phyloP scores from a whole-genome alignment of 2,797 vertebrate species.

The Mormyrops boulengeri region DNA sequence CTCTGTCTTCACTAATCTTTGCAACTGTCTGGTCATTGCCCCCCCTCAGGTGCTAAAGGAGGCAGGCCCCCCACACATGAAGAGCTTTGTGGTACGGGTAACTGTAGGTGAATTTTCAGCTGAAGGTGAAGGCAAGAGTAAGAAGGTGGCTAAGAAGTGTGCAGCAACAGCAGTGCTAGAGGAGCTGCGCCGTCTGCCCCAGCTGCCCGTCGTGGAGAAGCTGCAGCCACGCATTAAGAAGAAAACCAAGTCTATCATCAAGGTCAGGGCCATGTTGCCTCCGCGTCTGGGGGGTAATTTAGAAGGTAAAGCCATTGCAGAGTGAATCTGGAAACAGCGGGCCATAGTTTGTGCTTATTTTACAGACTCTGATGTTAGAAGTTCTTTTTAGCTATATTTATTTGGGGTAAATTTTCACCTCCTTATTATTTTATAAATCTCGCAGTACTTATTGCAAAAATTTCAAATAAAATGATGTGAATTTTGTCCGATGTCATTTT shows the following conservation, averaged over 20 bases:
- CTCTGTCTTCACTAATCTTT: neutral
- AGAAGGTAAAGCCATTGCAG: neutral
- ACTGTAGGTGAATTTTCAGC: constrained; percentile 84
- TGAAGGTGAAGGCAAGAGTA: constrained; percentile 96
- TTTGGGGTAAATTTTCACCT: neutral
- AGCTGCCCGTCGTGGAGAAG: constrained; percentile 71
- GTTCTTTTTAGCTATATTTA: neutral
- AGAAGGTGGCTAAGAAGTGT: constrained; percentile 99
- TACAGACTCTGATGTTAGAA: neutral
- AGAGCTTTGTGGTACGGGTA: constrained; percentile 89
- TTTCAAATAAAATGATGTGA: neutral
- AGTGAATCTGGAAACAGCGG: neutral
- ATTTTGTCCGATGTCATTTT: neutral
- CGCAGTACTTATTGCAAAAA: neutral
- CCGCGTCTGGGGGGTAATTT: neutral
- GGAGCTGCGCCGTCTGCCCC: constrained; percentile 83
- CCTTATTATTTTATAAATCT: neutral
- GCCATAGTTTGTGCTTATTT: neutral
- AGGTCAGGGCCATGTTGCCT: constrained; percentile 59
- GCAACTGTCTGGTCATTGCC: neutral
- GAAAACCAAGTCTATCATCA: constrained; percentile 95
- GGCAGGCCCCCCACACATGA: constrained; percentile 95
- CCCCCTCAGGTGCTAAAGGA: constrained; percentile 83
- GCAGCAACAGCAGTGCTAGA: constrained; percentile 85
- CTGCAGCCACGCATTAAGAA: constrained; percentile 95